Base-by-base conservation (phyloP, 2,888 invertebrate species). In the Horisme vitalbata region DNA sequence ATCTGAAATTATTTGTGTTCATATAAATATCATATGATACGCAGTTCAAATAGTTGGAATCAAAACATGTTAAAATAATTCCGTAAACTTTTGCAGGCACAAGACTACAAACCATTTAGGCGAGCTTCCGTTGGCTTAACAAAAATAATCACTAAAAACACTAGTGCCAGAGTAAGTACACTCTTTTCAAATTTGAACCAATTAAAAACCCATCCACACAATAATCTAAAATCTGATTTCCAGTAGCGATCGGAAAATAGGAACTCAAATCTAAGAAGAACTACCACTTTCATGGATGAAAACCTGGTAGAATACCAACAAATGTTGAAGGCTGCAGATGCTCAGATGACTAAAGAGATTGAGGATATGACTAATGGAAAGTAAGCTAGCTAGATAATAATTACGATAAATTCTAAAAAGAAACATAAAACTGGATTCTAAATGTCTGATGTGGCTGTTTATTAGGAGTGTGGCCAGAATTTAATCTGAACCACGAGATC, bases 281-380 rank as follows among this genome's bases (percentile, higher is more conserved):
- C 92, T 10, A 94, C 93, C 0, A 89, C 91, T 5, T 94, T 94
- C 55, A 94, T 94, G 93, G 93, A 93, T 47, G 92, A 92, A 45
- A 93, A 93, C 71, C 61, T 88, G 20, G 91, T 92, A 12, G 91
- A 92, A 65, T 94, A 93, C 65, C 91, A 92, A 58, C 91, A 93
- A 67, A 92, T 92, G 90, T 74, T 93, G 39, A 92, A 91, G 65
- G 90, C 91, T n/a, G 94, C 94, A 4, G 89, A 96, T 68, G 91
- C 93, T 5, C 94, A 95, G 69, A 95, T 97, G 95, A 92, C 93
- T 37, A 91, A 93, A 21, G 95, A 95, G 57, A 94, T 97, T 55
- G 94, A 95, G 59, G 93, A 94, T 59, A 95, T 97, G 94, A 94
- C 95, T n/a, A 92, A 95, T 52, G 94, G 95, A 47, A 95, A 95